Conservation (phyloP, 2,113 vertebrate genomes). For the Uria aalge region DNA sequence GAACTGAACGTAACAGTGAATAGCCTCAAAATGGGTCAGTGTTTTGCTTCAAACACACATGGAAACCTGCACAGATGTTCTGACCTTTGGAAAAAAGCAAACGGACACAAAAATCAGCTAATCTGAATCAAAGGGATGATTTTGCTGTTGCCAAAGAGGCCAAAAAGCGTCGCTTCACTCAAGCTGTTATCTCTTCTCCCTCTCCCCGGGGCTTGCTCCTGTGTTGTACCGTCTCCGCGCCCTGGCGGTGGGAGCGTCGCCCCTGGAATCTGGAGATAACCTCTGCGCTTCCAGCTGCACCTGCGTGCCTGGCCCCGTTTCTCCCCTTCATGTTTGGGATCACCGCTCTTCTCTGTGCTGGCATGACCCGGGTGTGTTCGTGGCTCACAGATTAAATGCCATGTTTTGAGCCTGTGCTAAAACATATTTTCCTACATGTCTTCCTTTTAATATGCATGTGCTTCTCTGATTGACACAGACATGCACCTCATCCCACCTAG, state of each 20-base stretch:
- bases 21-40: not conserved
- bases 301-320: not conserved
- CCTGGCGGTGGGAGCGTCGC: fast-evolving
- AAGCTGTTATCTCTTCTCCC: not conserved
- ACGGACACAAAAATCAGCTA: not conserved
- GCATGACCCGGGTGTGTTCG: fast-evolving
- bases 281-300: not conserved
- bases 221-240: fast-evolving
- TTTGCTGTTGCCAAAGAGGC: not conserved
- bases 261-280: not conserved
- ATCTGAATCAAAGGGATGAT: not conserved
- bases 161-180: not conserved
- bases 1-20: not conserved
- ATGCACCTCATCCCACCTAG: fast-evolving
- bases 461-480: not conserved
- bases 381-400: not conserved
- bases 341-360: not conserved
- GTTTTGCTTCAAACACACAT: not conserved
- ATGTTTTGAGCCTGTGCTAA: not conserved
- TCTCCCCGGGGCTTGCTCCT: not conserved
- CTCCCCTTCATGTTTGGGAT: not conserved
- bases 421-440: not conserved
- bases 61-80: not conserved
- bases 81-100: not conserved
- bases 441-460: not conserved